These are phyloP conservation scores for Gymnodraco acuticeps DNA, from an alignment of 2,797 vertebrate species.

Conservation along the genomic window DNA sequence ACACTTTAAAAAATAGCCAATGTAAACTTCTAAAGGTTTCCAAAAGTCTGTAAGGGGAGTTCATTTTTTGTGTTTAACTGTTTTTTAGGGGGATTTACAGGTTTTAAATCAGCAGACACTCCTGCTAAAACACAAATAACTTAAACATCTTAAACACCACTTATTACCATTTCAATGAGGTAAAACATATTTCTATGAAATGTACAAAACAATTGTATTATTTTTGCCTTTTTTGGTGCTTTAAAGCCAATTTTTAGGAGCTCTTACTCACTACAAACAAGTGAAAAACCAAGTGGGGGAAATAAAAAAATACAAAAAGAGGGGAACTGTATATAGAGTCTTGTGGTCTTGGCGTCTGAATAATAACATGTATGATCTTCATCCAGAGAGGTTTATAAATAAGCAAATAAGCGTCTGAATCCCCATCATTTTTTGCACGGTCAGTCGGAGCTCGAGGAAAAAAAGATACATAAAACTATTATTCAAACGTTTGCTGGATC, in stretches of 20 bases:
- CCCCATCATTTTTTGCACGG: conserved; percentile 1
- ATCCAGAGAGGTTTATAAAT: conserved; percentile 52
- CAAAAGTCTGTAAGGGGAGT: conserved; percentile 13
- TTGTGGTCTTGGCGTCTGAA: conserved; percentile 15
- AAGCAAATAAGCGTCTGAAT: conserved; percentile 34
- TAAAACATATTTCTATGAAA: conserved; percentile 26
- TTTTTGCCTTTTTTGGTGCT: conserved; percentile 11
- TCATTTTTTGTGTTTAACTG: conserved; percentile 16
- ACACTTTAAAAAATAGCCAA: conserved; percentile 58
- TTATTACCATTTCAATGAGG: conserved; percentile 3
- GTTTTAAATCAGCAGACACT: conserved; percentile 16
- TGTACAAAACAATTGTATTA: conserved; percentile 15
- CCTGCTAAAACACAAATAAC: conserved; percentile 28
- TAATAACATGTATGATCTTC: conserved; percentile 11
- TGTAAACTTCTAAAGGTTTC: conserved; percentile 41
- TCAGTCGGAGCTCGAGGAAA: conserved; percentile 6
- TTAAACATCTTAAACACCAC: conserved; percentile 20
- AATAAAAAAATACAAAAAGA: conserved; percentile 13
- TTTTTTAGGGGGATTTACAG: background rate
- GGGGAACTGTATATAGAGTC: conserved; percentile 20
- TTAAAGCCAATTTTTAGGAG: conserved; percentile 18
- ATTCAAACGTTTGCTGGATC: conserved; percentile 47
- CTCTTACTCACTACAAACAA: conserved; percentile 16
- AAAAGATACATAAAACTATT: conserved; percentile 32
- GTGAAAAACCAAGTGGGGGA: background rate